Evolutionary conservation across 2,113 vertebrate genomes (phyloP).

Genomic region (Oncorhynchus clarkii): DNA sequence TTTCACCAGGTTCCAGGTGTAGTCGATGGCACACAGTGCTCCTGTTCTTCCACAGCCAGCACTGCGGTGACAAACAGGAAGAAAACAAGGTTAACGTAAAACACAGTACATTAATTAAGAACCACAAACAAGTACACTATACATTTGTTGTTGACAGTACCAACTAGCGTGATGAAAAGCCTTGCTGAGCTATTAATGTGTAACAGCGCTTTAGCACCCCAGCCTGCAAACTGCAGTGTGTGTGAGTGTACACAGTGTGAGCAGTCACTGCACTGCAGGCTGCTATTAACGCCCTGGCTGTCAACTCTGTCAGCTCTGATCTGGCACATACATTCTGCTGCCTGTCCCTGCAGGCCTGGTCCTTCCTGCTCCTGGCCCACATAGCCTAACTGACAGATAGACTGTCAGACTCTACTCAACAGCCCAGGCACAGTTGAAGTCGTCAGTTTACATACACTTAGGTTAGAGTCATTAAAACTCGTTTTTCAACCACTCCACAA

Average conservation of each 20-base stretch:
- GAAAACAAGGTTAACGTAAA: neutral
- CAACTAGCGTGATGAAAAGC: neutral
- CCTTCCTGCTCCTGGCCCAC: neutral
- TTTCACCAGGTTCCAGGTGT: conserved; percentile 87
- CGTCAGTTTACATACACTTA: too few relatives aligned
- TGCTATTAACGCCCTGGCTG: neutral
- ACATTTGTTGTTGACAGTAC: too few relatives aligned
- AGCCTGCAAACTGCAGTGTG: neutral
- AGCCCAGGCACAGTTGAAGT: too few relatives aligned
- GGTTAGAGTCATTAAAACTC: too few relatives aligned
- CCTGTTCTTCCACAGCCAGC: conserved; percentile 96
- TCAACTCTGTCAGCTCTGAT: neutral
- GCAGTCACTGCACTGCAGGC: neutral
- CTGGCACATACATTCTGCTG: neutral
- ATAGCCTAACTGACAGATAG: neutral
- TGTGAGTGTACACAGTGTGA: neutral
- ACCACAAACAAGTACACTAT: too few relatives aligned
- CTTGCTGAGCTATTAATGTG: neutral
- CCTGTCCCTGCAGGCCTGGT: neutral
- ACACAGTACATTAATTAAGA: neutral
- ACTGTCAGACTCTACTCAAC: too few relatives aligned
- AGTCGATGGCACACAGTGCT: conserved; percentile 90
- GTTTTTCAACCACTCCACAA: too few relatives aligned
- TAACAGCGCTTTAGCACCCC: neutral
- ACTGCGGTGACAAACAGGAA: conserved; percentile 59